Percentiles rank a stretch among this genome's conserved stretches.
phyloP scores from a whole-genome alignment of 2,888 invertebrate species.

The Thymelicus sylvestris region DNA sequence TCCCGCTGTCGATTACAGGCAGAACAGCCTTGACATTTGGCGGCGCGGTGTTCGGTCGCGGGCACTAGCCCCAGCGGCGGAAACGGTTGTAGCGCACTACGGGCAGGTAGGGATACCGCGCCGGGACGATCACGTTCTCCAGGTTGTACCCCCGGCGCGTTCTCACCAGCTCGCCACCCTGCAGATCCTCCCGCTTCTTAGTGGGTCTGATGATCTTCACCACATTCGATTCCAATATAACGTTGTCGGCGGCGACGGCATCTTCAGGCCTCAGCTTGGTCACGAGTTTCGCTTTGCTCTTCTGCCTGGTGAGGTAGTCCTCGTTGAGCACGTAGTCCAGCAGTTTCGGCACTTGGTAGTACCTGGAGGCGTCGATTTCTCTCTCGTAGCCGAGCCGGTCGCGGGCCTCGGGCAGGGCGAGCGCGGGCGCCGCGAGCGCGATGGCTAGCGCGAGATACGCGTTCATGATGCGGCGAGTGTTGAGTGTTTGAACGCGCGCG shows the following conservation, averaged over 20 bases:
- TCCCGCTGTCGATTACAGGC: conserved; percentile 56
- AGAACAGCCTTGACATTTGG: conserved; percentile 78
- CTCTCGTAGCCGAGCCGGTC: conserved; percentile 75
- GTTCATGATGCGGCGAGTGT: conserved; percentile 78
- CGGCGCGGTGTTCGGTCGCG: conserved; percentile 50
- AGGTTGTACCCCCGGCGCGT: conserved; percentile 78
- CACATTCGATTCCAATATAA: conserved; percentile 75
- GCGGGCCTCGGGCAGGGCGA: conserved; percentile 52
- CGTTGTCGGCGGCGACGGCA: conserved; percentile 69
- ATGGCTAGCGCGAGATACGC: conserved; percentile 75
- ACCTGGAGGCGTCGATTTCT: conserved; percentile 69
- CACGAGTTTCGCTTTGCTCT: conserved; percentile 72
- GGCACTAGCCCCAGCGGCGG: conserved; percentile 79
- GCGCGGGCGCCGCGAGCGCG: conserved; percentile 63
- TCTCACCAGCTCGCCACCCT: conserved; percentile 63
- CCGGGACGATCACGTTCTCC: conserved; percentile 79
- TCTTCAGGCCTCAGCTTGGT: conserved; percentile 73
- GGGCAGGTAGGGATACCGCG: conserved; percentile 77
- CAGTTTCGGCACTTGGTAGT: conserved; percentile 68
- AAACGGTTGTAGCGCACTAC: conserved; percentile 73
- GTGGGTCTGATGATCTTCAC: conserved; percentile 69
- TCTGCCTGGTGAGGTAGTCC: conserved; percentile 64
- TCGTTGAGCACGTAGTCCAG: conserved; percentile 67
- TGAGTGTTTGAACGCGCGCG: conserved; percentile 80
- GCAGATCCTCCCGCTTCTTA: conserved; percentile 54